Percentiles rank a stretch among this genome's conserved stretches.
Conservation (phyloP, 1,140 invertebrate species). For the Cyrtorhinus lividipennis region DNA sequence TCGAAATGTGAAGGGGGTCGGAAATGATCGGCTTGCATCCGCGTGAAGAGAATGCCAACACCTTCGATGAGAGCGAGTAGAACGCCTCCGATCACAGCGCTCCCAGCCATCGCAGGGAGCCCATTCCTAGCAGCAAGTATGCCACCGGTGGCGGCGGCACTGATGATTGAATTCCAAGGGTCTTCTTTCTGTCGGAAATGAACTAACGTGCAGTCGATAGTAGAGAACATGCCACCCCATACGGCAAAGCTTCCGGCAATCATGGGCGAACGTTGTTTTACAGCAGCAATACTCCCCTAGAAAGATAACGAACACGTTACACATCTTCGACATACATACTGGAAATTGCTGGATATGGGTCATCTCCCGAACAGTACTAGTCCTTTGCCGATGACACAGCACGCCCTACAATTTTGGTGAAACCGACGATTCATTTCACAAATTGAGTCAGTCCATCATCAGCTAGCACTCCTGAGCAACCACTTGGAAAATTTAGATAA, state of each 20-base stretch:
- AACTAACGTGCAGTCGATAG: slow-evolving; percentile 90
- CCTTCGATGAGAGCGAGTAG: slow-evolving; percentile 93
- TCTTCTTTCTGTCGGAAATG: slow-evolving; percentile 94
- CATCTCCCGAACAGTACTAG: too few species aligned
- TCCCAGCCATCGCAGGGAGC: slow-evolving; percentile 83
- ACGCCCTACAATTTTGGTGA: too few species aligned
- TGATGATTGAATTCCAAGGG: slow-evolving; percentile 96
- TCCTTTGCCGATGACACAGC: too few species aligned
- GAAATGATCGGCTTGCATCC: slow-evolving; percentile 79
- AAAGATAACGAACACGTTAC: slow-evolving; percentile 9
- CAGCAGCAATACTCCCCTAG: slow-evolving; percentile 66
- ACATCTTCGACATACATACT: slow-evolving; percentile 5
- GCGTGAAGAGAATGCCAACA: slow-evolving; percentile 81
- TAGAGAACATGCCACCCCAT: slow-evolving; percentile 93
- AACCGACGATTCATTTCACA: too few species aligned
- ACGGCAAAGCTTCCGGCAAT: slow-evolving; percentile 88
- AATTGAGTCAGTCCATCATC: too few species aligned
- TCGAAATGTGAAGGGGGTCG: slow-evolving; percentile 58
- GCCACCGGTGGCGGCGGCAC: slow-evolving; percentile 87
- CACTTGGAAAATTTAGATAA: too few species aligned
- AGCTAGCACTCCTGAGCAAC: too few species aligned
- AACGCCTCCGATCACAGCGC: slow-evolving; percentile 87
- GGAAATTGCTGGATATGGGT: too few species aligned
- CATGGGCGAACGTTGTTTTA: slow-evolving; percentile 79
- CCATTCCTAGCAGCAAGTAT: slow-evolving; percentile 91